These are phyloP conservation scores for Neodiprion fabricii DNA, from an alignment of 1,140 invertebrate species.

Conservation along the genomic window DNA sequence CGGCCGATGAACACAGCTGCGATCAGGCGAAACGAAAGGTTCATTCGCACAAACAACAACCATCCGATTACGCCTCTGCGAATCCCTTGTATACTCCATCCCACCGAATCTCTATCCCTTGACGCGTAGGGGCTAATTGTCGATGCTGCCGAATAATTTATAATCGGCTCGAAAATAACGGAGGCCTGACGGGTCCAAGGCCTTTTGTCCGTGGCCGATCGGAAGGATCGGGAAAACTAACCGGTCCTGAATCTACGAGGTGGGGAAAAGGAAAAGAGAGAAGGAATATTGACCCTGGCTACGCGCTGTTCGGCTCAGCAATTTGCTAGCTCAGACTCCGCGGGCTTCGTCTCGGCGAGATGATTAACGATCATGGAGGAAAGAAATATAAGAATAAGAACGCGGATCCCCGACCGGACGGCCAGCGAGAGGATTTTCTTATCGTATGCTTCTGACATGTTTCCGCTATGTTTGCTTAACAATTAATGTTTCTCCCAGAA, in stretches of 20 bases:
- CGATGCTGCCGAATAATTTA: no score
- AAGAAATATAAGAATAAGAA: slow-evolving; percentile 41
- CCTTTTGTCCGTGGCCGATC: no score
- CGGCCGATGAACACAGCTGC: no score
- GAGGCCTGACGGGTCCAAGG: no score
- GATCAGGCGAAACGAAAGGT: no score
- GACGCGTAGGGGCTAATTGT: no score
- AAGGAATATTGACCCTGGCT: neutral
- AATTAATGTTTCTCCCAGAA: slow-evolving; percentile 51
- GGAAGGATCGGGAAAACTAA: no score
- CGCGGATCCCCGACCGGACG: slow-evolving; percentile 10
- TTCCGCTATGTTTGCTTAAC: slow-evolving; percentile 52
- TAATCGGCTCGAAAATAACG: no score
- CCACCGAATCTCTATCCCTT: no score
- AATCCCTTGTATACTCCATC: no score
- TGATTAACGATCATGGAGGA: slow-evolving; percentile 52
- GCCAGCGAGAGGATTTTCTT: slow-evolving; percentile 26
- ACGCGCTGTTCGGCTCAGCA: slow-evolving; percentile 44
- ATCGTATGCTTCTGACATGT: slow-evolving; percentile 49
- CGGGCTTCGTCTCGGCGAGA: slow-evolving; percentile 34
- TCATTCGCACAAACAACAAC: no score
- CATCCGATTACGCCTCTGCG: no score
- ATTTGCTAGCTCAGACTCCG: slow-evolving; percentile 33
- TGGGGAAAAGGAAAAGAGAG: neutral
- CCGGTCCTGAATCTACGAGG: neutral